Evolutionary conservation across 2,113 vertebrate genomes (phyloP), one percentile per base, ranked within the genome.

Genomic region (Collichthys lucidus): DNA sequence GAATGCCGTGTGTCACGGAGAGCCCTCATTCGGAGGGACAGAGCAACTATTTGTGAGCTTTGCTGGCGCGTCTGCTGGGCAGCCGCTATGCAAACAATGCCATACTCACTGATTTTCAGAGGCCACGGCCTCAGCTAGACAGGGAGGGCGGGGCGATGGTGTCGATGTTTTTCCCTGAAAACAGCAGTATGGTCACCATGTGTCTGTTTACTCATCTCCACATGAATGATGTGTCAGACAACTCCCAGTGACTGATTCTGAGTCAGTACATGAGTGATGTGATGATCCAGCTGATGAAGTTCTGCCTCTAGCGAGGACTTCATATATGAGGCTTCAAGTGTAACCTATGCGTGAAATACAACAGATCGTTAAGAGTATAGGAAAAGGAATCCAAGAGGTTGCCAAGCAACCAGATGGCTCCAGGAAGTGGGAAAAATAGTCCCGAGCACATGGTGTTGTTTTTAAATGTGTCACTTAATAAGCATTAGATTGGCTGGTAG

Each of bases 11-110:
- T 69, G 77, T 66, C 61, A 49, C 79, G 70, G 31, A 70, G 15
- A 19, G 46, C 56, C 63, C 20, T 9, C 29, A 9, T 79, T 61
- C 69, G 50, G 40, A 79, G 77, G 35, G 56, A 88, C 82, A 87
- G 80, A 79, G 79, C 46, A 57, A 66, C 71, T 72, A 65, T 86
- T 80, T 86, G 79, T 86, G 83, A 60, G 80, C 63, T 82, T 82
- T 68, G 47, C 59, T 84, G 57, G 71, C 14, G 3, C 70, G 49
- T 85, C 79, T 78, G 73, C 82, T 40, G 55, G 67, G 57, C 77
- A 59, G 74, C 35, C 74, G 52, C 63, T 74, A 44, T 76, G 55
- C 82, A 77, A 87, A 86, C 74, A 88, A 89, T 69, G 83, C 47
- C 78, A 68, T 59, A 74, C 69, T 82, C 52, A 85, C 63, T 52